Evolutionary conservation across 2,888 invertebrate genomes (phyloP).

Genomic region (Trachelus troglodyta): DNA sequence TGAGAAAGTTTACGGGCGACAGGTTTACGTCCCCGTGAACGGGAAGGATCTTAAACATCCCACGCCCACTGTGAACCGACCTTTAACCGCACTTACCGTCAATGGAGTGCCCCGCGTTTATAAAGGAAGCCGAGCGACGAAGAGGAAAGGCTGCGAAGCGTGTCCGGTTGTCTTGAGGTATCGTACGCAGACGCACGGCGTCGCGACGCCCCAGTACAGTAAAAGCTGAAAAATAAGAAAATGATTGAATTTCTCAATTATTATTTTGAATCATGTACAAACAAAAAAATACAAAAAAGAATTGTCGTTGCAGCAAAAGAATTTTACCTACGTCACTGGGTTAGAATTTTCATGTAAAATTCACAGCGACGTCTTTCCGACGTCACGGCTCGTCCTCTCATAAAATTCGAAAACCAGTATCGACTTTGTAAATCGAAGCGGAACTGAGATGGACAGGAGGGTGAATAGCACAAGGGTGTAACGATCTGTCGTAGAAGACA

Average conservation of each 20-base stretch:
- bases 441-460: slow-evolving; percentile 19
- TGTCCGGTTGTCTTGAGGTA: not conserved
- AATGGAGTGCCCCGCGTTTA: not conserved
- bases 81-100: slow-evolving; percentile 22
- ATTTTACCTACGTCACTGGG: not conserved
- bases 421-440: slow-evolving; percentile 18
- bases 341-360: not conserved
- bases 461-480: slow-evolving; percentile 18
- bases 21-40: slow-evolving; percentile 25
- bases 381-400: not conserved
- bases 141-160: not conserved
- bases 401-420: not conserved
- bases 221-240: not conserved
- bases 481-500: slow-evolving; percentile 32
- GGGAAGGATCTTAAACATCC: slow-evolving; percentile 23
- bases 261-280: not conserved
- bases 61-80: slow-evolving; percentile 20
- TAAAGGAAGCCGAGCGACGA: not conserved
- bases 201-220: not conserved
- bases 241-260: not conserved
- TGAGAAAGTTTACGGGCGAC: slow-evolving; percentile 31
- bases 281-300: no score
- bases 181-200: not conserved
- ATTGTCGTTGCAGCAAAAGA: no score
- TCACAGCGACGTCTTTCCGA: not conserved